Evolutionary conservation across 2,113 vertebrate species (phyloP), one percentile per base, ranked within the genome.

Genomic region (Rhipidura dahli): DNA sequence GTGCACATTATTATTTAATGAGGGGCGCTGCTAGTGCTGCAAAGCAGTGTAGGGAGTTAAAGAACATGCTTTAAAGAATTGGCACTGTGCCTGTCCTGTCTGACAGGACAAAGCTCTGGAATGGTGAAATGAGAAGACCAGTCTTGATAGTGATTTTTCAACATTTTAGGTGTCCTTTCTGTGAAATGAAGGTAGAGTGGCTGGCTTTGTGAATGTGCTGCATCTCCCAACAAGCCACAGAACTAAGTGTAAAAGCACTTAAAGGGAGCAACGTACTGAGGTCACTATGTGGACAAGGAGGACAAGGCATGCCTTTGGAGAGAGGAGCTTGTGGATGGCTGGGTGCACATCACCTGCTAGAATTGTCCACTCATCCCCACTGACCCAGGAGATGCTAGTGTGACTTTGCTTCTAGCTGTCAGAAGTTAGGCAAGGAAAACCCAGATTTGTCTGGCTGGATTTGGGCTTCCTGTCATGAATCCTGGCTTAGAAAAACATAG

Each of bases 1-100:
- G 64, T 63, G 63, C 47, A 31, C 47, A 35, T 90, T 59, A 33
- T 93, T 92, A 71, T 92, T 93, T 94, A 63, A 96, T 59, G 84
- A 89, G 60, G 10, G 28, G 28, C 12, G 10, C 59, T 59, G 75
- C 92, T 90, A 3, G 42, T 93, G 70, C 65, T 85, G 81, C 50
- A 70, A 45, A 73, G 40, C 40, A 70, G 30, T 1, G 0, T 8
- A 28, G 68, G 35, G 60, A 80, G 47, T 28, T 40, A 23, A 45
- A 93, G 40, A 78, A 13, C 53, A 10, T 1, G 2, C 40, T 79
- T 89, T 68, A 45, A 87, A 65, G 45, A 60, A 8, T 1, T 77
- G 11, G 17, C 77, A 4, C 47, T 44, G 30, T 90, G 59, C 56
- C 66, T 72, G 3, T 83, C 31, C 63, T 68, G 39, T 44, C 39